Evolutionary conservation across 2,797 vertebrate genomes (phyloP).

Genomic region (Lutjanus campechanus): DNA sequence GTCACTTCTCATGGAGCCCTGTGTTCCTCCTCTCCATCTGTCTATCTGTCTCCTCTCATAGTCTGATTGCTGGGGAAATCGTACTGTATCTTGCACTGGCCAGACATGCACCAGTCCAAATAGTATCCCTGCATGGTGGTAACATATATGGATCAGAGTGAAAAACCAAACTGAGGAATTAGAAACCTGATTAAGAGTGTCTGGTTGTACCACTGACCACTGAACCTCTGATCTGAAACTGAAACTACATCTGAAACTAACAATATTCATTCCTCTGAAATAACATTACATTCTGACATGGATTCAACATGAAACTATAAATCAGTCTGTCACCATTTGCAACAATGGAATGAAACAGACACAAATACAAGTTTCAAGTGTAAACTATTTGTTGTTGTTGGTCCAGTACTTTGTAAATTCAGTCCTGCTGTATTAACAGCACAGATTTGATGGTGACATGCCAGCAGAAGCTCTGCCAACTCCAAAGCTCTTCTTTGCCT

Average conservation of each 20-base stretch:
- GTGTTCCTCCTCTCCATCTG: constrained; percentile 75
- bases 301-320: neutral
- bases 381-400: constrained; percentile 36
- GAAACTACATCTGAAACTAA: constrained; percentile 4
- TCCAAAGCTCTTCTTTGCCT: constrained; percentile 42
- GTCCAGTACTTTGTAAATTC: constrained; percentile 42
- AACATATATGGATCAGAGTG: constrained; percentile 13
- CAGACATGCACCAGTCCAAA: constrained; percentile 17
- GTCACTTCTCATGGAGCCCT: constrained; percentile 73
- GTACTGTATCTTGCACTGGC: constrained; percentile 7
- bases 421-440: constrained; percentile 63
- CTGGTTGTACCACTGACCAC: constrained; percentile 9
- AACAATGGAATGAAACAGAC: constrained; percentile 14
- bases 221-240: neutral
- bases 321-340: neutral
- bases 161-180: constrained; percentile 36
- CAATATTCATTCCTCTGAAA: neutral
- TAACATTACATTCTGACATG: neutral
- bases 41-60: constrained; percentile 52
- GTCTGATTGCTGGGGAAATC: constrained; percentile 44
- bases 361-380: constrained; percentile 11
- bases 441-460: constrained; percentile 74
- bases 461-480: constrained; percentile 56
- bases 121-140: neutral
- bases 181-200: constrained; percentile 19